Evolutionary conservation across 1,140 invertebrate species (phyloP).

Genomic region (Muscidifurax raptorellus): DNA sequence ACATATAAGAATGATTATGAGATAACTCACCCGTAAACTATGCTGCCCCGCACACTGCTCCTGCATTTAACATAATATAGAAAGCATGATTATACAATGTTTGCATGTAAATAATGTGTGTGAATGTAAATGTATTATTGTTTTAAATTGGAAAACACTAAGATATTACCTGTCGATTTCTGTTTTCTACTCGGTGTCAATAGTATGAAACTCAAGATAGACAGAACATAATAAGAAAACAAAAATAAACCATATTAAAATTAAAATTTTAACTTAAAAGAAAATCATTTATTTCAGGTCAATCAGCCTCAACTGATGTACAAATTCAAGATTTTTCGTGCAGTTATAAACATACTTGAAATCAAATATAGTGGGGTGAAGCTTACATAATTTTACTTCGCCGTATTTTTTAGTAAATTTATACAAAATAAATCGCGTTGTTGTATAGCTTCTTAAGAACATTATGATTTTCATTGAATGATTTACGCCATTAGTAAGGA

Average conservation of each 20-base stretch:
- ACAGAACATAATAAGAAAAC: neutral
- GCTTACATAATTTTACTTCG: neutral
- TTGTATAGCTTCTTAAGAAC: neutral
- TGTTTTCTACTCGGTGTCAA: too few species aligned
- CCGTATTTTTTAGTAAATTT: neutral
- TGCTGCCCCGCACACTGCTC: slow-evolving; percentile 84
- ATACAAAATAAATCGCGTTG: neutral
- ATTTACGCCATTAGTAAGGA: too few species aligned
- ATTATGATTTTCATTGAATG: too few species aligned
- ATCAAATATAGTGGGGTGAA: neutral
- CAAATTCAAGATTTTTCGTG: neutral
- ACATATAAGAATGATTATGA: neutral
- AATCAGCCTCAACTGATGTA: neutral
- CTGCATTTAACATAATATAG: slow-evolving; percentile 72
- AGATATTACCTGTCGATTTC: neutral
- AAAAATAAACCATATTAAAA: neutral
- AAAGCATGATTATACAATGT: slow-evolving; percentile 58
- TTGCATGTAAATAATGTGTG: slow-evolving; percentile 47
- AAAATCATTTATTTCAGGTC: slow-evolving; percentile 35
- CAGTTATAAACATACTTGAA: neutral
- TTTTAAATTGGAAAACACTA: neutral
- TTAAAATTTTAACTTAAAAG: slow-evolving; percentile 12
- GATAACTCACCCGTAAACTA: slow-evolving; percentile 84
- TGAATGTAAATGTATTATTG: neutral
- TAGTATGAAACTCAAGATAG: too few species aligned